A percentile compares a stretch with the other conserved stretches of the same genome.
phyloP scores from a whole-genome alignment of 2,797 vertebrate genomes.

The Pangasius mekongensis region DNA sequence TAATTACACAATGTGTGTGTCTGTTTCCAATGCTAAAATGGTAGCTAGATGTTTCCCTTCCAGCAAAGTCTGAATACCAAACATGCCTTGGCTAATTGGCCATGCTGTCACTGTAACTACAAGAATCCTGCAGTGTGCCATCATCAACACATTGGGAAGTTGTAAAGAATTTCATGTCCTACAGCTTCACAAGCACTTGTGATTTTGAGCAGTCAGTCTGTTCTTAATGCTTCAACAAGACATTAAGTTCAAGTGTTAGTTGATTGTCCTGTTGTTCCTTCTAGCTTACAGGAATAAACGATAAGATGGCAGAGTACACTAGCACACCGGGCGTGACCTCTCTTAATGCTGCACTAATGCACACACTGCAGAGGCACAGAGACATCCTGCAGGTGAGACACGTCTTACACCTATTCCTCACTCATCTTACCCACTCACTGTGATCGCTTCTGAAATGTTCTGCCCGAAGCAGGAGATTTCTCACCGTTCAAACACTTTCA shows the following conservation, averaged over 20 bases:
- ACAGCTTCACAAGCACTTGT: background rate
- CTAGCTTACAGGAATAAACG: constrained; percentile 91
- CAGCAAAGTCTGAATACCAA: background rate
- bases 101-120: background rate
- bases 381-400: constrained; percentile 91
- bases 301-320: constrained; percentile 97
- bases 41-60: background rate
- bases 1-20: background rate
- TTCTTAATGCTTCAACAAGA: background rate
- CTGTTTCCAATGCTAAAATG: background rate
- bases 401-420: background rate
- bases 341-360: constrained; percentile 94
- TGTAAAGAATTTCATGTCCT: background rate
- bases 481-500: background rate
- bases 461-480: background rate
- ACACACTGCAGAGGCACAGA: constrained; percentile 94
- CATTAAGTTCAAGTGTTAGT: background rate
- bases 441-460: background rate
- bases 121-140: background rate
- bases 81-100: background rate
- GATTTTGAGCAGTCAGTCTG: background rate
- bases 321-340: constrained; percentile 88
- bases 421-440: background rate
- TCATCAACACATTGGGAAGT: background rate
- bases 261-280: constrained; percentile 23